phyloP scores from a whole-genome alignment of 2,888 invertebrate genomes.

The Hypselothyrea guttata region DNA sequence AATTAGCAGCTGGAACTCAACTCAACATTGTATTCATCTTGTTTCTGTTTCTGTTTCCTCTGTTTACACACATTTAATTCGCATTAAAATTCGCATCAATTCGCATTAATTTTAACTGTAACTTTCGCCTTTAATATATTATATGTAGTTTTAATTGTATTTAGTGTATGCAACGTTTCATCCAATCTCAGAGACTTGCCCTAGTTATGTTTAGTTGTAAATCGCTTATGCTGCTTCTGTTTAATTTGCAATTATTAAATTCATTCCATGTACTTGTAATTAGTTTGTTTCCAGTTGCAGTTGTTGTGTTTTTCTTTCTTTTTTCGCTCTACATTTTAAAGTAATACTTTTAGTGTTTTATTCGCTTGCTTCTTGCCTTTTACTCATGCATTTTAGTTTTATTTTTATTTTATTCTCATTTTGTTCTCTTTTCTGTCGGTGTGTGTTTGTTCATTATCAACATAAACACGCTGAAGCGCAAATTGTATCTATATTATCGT shows the following conservation, averaged over 20 bases:
- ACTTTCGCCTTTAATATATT: too few relatives aligned
- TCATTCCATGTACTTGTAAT: conserved; percentile 61
- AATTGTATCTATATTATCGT: conserved; percentile 77
- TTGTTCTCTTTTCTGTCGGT: conserved; percentile 40
- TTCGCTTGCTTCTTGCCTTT: conserved; percentile 66
- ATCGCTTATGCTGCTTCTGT: conserved; percentile 20
- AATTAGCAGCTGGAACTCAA: conserved; percentile 61
- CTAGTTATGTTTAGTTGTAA: neutral
- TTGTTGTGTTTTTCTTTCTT: too few relatives aligned
- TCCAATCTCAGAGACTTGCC: conserved; percentile 3
- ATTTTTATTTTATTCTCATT: too few relatives aligned
- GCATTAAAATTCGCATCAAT: conserved; percentile 13
- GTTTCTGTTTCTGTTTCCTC: conserved; percentile 46
- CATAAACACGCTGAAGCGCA: conserved; percentile 62
- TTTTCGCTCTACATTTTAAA: conserved; percentile 69
- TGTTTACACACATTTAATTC: conserved; percentile 3
- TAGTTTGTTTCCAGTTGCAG: conserved; percentile 53
- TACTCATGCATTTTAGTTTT: too few relatives aligned
- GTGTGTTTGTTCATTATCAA: conserved; percentile 57
- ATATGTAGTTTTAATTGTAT: conserved; percentile 15
- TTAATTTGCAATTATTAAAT: conserved; percentile 54
- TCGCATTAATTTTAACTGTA: conserved; percentile 3
- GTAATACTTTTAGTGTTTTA: conserved; percentile 71
- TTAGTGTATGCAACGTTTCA: too few relatives aligned
- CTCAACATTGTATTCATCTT: too few relatives aligned